phyloP scores from a whole-genome alignment of 1,140 invertebrate species.

The Anthonomus grandis region DNA sequence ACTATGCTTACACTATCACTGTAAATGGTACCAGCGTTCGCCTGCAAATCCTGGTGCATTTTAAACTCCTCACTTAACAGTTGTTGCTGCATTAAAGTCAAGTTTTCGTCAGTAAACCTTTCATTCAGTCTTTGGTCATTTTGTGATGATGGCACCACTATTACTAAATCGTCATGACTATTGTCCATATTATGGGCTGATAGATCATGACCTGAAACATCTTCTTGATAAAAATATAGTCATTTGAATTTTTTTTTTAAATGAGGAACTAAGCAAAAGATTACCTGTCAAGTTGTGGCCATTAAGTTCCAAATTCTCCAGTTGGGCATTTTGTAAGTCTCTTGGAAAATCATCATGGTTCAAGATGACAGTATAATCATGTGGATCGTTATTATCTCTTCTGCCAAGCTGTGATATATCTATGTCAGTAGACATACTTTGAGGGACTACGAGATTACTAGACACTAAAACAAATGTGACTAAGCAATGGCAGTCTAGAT shows the following conservation, averaged over 20 bases:
- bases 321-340: slow-evolving; percentile 34
- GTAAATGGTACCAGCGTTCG: background rate
- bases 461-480: too few relatives aligned
- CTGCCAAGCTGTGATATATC: slow-evolving; percentile 37
- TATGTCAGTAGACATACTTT: slow-evolving; percentile 35
- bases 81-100: slow-evolving; percentile 32
- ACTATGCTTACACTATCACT: slow-evolving; percentile 5
- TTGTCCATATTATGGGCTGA: slow-evolving; percentile 38
- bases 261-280: too few relatives aligned
- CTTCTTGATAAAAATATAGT: too few relatives aligned
- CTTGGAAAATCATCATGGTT: slow-evolving; percentile 35
- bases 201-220: slow-evolving; percentile 38
- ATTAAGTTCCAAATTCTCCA: slow-evolving; percentile 40
- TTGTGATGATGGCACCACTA: slow-evolving; percentile 1
- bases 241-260: too few relatives aligned
- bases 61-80: slow-evolving; percentile 34
- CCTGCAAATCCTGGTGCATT: slow-evolving; percentile 30
- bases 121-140: too few relatives aligned
- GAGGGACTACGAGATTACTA: too few relatives aligned
- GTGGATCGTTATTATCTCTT: slow-evolving; percentile 38
- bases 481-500: too few relatives aligned
- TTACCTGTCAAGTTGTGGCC: slow-evolving; percentile 35
- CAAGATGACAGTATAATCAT: slow-evolving; percentile 33
- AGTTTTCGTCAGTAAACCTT: slow-evolving; percentile 10
- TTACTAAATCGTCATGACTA: slow-evolving; percentile 2